Evolutionary conservation across 2,888 invertebrate species (phyloP), one percentile per base, ranked within the genome.

Genomic region (Acrobeloides nanus): DNA sequence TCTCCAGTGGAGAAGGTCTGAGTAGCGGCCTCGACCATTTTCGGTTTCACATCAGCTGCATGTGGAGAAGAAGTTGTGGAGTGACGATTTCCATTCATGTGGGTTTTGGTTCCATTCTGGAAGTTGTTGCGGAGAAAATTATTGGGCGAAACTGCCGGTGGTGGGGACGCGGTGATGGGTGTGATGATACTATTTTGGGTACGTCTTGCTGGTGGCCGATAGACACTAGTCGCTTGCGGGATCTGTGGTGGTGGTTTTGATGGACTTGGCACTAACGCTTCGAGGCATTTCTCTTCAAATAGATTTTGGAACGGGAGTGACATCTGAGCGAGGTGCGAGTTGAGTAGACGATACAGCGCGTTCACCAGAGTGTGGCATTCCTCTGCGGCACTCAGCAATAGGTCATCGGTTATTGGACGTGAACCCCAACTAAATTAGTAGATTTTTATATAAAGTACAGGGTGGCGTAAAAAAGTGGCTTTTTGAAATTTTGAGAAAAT

Each of bases 1-100:
- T 71, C 69, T 38, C 71, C 71, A 44, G 71, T 71, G 21, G 69
- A 69, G 47, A 71, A 60, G n/a, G 71, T 71, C 59, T 71, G 71
- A 15, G 68, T 65, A 21, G 54, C 53, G 33, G 62, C 55, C 40
- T 70, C 70, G 46, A 53, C 54, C 62, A 66, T 66, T 38, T 61
- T 60, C 18, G 61, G 57, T 18, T 55, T 55, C 10, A 21, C 35
- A 10, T n/a, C 4, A 35, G 23, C 21, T 23, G 23, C 21, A n/a
- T 21, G 35, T 23, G 35, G 23, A 35, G 35, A 23, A 4, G 23
- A 35, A 26, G 45, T 42, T 44, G 46, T 25, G 40, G 43, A 29
- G 20, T 32, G 47, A 50, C 46, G 47, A n/a, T 21, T 35, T 23
- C 2, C 4, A 3, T 21, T 21, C 3, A 24, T 23, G 2, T 23